Evolutionary conservation across 2,113 vertebrate genomes (phyloP), one percentile per base, ranked within the genome.

Genomic region (Nothobranchius kuhntae): DNA sequence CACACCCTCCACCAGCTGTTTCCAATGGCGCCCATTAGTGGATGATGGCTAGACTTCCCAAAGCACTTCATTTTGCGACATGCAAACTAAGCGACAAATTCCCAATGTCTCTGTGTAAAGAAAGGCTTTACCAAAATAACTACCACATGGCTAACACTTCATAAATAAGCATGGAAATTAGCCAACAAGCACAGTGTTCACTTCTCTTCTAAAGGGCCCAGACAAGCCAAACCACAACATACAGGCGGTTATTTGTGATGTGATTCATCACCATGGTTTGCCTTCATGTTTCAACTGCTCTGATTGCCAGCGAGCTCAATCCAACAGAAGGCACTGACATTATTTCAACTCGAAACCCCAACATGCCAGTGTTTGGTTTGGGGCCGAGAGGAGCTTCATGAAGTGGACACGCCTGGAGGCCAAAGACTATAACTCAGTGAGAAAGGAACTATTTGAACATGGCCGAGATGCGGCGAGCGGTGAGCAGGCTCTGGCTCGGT

Each of bases 391-490:
- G 36, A 53, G n/a, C 51, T 65, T 53, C 53, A 9, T 46, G n/a
- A 66, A 74, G 65, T 46, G 45, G 67, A 64, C 1, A 10, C 12
- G 30, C 52, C 26, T 52, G 54, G 38, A 76, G 66, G 68, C 71
- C 66, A 74, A 61, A 62, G 62, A 71, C 60, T 66, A 62, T 21
- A 74, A 58, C 76, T 83, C 75, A 58, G 8, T 2, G 61, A 61
- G 78, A 53, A 80, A 76, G 73, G 68, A 75, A 67, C 56, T 69
- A 65, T 75, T 83, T 66, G 80, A 85, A 71, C 72, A 77, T 13
- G 67, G 77, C 81, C 69, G 55, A 53, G 73, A 30, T 4, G 30
- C 80, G 81, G 55, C 2, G 44, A 75, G 68, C 8, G 64, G 57
- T 45, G 57, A 81, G 74, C 7, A 35, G 58, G 58, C 75, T 81